A percentile compares a stretch with the other conserved stretches of the same genome.
These are phyloP conservation scores for Hyla sarda DNA, from an alignment of 2,113 vertebrate species.

Conservation along the genomic window DNA sequence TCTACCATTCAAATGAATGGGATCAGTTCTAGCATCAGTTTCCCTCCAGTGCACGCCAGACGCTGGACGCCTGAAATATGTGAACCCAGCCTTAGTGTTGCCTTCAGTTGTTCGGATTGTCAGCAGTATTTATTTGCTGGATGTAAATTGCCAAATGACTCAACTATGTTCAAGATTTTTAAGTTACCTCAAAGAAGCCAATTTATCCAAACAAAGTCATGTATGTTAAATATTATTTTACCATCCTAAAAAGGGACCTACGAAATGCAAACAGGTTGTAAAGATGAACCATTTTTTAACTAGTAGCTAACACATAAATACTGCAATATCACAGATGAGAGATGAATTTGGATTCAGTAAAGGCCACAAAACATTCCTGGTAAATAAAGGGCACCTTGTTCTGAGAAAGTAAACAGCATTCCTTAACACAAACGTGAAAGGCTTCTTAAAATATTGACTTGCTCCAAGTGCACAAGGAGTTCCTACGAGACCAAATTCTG, in stretches of 20 bases:
- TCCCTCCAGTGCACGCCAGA: too few relatives aligned
- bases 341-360: slow-evolving; percentile 21
- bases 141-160: too few relatives aligned
- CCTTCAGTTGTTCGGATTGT: too few relatives aligned
- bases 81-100: too few relatives aligned
- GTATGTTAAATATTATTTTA: slow-evolving; percentile 19
- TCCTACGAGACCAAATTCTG: slow-evolving; percentile 31
- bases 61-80: too few relatives aligned
- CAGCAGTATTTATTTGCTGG: too few relatives aligned
- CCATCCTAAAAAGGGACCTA: neutral
- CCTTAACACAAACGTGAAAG: slow-evolving; percentile 56
- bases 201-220: neutral
- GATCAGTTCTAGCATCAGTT: too few relatives aligned
- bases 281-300: neutral
- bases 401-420: slow-evolving; percentile 51
- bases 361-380: slow-evolving; percentile 12
- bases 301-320: neutral
- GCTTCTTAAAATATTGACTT: slow-evolving; percentile 31
- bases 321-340: slow-evolving; percentile 18
- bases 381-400: slow-evolving; percentile 55
- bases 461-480: slow-evolving; percentile 48
- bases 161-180: neutral
- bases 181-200: slow-evolving; percentile 20
- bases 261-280: slow-evolving; percentile 6
- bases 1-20: too few relatives aligned